Percentiles rank a stretch among this genome's conserved stretches.
phyloP scores from a whole-genome alignment of 2,797 vertebrate species.

The Passerculus sandwichensis region DNA sequence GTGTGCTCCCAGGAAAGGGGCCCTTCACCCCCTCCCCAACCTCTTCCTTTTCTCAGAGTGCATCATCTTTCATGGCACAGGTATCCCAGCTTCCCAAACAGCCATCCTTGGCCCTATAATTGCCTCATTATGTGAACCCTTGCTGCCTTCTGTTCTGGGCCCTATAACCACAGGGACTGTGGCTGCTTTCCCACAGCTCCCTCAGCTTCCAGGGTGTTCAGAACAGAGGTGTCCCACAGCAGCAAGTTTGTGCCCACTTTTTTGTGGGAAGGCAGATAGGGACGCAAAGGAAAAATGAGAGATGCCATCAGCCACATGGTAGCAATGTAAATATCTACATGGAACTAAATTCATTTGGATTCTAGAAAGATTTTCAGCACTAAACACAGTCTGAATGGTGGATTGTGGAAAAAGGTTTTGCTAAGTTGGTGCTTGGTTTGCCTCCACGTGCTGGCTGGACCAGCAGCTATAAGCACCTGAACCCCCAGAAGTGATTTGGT shows the following conservation, averaged over 20 bases:
- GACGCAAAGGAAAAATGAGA: no score
- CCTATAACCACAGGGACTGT: fast-evolving
- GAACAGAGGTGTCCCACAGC: background rate
- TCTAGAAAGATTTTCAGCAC: background rate
- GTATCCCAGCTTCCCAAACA: background rate
- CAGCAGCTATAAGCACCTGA: background rate
- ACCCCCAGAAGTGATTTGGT: background rate
- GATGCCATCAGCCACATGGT: fast-evolving
- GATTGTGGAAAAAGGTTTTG: background rate
- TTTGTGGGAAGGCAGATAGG: background rate
- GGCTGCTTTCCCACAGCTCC: background rate
- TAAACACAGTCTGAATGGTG: background rate
- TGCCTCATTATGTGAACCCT: no score
- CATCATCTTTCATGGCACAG: background rate
- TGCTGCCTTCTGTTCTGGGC: background rate
- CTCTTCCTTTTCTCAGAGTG: background rate
- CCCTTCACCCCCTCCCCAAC: background rate
- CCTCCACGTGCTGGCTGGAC: fast-evolving
- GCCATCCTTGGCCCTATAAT: background rate
- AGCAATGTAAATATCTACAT: background rate
- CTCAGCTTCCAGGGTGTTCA: no score
- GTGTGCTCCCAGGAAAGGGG: background rate
- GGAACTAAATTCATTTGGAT: background rate
- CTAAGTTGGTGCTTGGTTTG: fast-evolving
- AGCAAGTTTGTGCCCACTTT: background rate